phyloP scores from a whole-genome alignment of 2,888 invertebrate species.

The Nephrocerus scutellatus region DNA sequence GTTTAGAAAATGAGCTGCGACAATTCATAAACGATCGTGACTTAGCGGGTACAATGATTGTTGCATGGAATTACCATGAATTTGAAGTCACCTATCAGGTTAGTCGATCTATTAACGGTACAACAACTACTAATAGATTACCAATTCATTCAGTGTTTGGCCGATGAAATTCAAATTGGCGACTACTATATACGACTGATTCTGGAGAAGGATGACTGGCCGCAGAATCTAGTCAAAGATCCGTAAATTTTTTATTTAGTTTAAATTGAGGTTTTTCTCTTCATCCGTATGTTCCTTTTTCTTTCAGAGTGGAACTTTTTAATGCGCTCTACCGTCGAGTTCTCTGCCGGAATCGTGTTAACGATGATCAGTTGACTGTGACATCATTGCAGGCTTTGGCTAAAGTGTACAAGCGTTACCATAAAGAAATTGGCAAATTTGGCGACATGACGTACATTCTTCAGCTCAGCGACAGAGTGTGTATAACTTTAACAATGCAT shows the following conservation, averaged over 20 bases:
- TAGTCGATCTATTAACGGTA: not conserved
- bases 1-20: slow-evolving; percentile 87
- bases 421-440: slow-evolving; percentile 93
- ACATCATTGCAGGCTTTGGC: slow-evolving; percentile 97
- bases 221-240: slow-evolving; percentile 79
- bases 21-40: slow-evolving; percentile 87
- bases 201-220: slow-evolving; percentile 81
- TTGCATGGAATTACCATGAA: slow-evolving; percentile 98
- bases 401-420: slow-evolving; percentile 94
- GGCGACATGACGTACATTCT: slow-evolving; percentile 94
- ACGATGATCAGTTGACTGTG: slow-evolving; percentile 79
- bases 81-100: slow-evolving; percentile 86
- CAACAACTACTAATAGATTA: not conserved
- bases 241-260: slow-evolving; percentile 74
- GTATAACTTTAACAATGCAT: slow-evolving; percentile 30
- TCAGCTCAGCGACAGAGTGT: slow-evolving; percentile 86
- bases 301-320: slow-evolving; percentile 84
- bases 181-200: slow-evolving; percentile 94
- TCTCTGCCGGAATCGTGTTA: slow-evolving; percentile 78
- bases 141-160: slow-evolving; percentile 56
- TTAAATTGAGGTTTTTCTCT: not conserved
- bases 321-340: slow-evolving; percentile 98
- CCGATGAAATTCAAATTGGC: slow-evolving; percentile 95
- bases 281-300: not conserved
- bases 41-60: slow-evolving; percentile 68